These are phyloP conservation scores for Oligia latruncula DNA, from an alignment of 2,888 invertebrate genomes.

Conservation along the genomic window DNA sequence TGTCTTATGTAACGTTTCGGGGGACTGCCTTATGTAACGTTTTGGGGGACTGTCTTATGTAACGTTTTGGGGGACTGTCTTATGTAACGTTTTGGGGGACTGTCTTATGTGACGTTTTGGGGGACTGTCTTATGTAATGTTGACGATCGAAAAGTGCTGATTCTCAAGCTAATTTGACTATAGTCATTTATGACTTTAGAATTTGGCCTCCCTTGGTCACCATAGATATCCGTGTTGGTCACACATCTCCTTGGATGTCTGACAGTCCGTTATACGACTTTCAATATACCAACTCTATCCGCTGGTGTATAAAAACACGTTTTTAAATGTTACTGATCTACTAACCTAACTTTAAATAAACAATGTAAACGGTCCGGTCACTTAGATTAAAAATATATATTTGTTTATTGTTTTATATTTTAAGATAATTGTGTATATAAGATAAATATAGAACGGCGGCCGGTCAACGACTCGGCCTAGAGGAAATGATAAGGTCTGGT, in stretches of 20 bases:
- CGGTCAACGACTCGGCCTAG: conserved; percentile 54
- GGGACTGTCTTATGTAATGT: neutral
- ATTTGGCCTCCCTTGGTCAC: neutral
- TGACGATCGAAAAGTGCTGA: too few relatives aligned
- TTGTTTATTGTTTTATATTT: neutral
- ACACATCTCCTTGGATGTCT: neutral
- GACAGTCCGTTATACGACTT: neutral
- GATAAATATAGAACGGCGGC: conserved; percentile 10
- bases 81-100: too few relatives aligned
- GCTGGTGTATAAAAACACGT: neutral
- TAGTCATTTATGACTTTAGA: too few relatives aligned
- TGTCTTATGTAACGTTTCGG: neutral
- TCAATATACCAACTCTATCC: neutral
- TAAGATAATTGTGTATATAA: neutral
- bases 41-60: neutral
- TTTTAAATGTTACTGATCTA: neutral
- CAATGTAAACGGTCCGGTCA: neutral
- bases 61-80: neutral
- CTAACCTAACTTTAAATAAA: neutral
- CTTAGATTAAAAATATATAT: neutral
- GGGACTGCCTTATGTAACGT: too few relatives aligned
- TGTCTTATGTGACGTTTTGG: neutral
- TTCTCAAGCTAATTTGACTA: too few relatives aligned
- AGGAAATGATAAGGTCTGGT: conserved; percentile 50
- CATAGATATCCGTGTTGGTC: neutral